Evolutionary conservation across 2,888 invertebrate genomes (phyloP).

Genomic region (Seladonia tumulorum): DNA sequence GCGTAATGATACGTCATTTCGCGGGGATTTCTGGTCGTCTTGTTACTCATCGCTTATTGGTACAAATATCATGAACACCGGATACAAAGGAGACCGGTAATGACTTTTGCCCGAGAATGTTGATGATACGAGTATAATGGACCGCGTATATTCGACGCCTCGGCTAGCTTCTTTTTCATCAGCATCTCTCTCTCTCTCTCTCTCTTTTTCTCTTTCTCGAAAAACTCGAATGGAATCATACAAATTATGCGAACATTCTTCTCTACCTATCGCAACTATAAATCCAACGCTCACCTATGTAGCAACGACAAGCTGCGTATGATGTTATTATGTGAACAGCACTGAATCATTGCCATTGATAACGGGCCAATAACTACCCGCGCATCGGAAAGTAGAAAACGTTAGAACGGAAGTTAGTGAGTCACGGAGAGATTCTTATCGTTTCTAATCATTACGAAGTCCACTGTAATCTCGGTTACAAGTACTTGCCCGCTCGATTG

Average conservation of each 20-base stretch:
- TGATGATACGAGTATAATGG: conserved; percentile 64
- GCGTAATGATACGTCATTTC: conserved; percentile 71
- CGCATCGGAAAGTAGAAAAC: background rate
- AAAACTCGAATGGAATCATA: background rate
- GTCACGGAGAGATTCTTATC: background rate
- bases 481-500: background rate
- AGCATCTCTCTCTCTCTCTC: background rate
- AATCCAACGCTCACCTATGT: background rate
- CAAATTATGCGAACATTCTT: background rate
- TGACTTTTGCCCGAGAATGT: conserved; percentile 59
- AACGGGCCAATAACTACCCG: background rate
- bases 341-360: background rate
- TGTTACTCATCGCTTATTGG: conserved; percentile 71
- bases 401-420: background rate
- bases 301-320: background rate
- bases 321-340: background rate
- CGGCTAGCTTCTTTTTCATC: conserved; percentile 3
- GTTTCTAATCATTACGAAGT: background rate
- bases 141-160: conserved; percentile 32
- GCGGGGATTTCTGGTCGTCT: conserved; percentile 67
- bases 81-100: conserved; percentile 67
- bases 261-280: background rate
- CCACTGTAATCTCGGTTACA: background rate
- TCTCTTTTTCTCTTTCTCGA: background rate
- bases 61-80: conserved; percentile 63